These are phyloP conservation scores for Chondrosia reniformis DNA, from an alignment of 37 sponge, comb jelly and placozoan genomes.

Conservation along the genomic window DNA sequence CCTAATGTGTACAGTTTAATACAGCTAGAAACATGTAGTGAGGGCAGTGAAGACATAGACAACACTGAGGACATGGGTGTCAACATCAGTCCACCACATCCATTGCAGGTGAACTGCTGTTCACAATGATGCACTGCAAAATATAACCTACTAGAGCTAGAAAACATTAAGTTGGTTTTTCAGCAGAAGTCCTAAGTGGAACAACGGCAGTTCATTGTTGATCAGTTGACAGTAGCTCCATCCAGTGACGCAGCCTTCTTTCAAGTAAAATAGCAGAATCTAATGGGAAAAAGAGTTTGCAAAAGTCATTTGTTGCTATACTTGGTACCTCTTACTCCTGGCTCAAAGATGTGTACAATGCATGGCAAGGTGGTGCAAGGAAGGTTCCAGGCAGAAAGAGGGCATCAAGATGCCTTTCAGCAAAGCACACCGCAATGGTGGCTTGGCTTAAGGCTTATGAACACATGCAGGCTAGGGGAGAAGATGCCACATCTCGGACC, in stretches of 20 bases:
- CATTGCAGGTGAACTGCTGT: background rate
- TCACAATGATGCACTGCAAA: background rate
- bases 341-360: background rate
- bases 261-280: background rate
- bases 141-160: background rate
- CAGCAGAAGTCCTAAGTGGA: background rate
- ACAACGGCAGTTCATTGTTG: background rate
- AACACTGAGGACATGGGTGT: background rate
- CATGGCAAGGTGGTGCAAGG: background rate
- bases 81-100: background rate
- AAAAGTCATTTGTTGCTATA: background rate
- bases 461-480: conserved; percentile 14
- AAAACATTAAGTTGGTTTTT: background rate
- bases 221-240: conserved; percentile 7
- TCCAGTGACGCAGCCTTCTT: background rate
- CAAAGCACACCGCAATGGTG: conserved; percentile 22
- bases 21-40: conserved; percentile 13
- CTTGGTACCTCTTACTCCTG: background rate
- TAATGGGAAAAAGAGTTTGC: conserved; percentile 2
- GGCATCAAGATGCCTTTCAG: background rate
- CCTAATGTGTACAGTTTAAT: background rate
- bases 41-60: background rate
- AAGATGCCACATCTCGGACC: conserved; percentile 6
- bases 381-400: background rate
- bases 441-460: conserved; percentile 35